Evolutionary conservation across 2,888 invertebrate species (phyloP).

Genomic region (Altica lythri): DNA sequence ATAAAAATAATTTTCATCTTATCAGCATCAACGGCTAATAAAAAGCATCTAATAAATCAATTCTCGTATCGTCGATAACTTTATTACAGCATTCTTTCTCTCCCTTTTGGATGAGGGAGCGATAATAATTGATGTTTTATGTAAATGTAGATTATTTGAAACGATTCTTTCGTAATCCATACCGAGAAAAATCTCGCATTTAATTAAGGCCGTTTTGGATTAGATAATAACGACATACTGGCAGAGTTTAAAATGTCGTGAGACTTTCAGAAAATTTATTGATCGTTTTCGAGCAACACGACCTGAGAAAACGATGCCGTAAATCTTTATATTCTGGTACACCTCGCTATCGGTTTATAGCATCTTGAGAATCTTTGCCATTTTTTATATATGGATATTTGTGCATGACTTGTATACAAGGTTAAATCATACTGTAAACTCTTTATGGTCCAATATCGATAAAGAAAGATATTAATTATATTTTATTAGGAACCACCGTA

Average conservation of each 20-base stretch:
- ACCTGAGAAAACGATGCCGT: slow-evolving; percentile 30
- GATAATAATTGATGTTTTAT: slow-evolving; percentile 29
- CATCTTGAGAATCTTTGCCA: slow-evolving; percentile 27
- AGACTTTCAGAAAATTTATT: slow-evolving; percentile 31
- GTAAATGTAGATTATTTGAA: slow-evolving; percentile 21
- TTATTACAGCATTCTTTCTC: slow-evolving; percentile 27
- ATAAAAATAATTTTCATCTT: slow-evolving; percentile 13
- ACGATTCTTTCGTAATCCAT: slow-evolving; percentile 12
- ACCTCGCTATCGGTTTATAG: slow-evolving; percentile 26
- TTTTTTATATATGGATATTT: slow-evolving; percentile 33
- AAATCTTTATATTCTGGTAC: slow-evolving; percentile 32
- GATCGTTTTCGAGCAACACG: slow-evolving; percentile 33
- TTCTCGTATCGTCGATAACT: slow-evolving; percentile 14
- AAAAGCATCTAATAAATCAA: slow-evolving; percentile 17
- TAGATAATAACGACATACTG: slow-evolving; percentile 23
- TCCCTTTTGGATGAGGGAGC: slow-evolving; percentile 18
- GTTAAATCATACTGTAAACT: too few relatives aligned
- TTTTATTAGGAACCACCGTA: too few relatives aligned
- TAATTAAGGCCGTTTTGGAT: slow-evolving; percentile 26
- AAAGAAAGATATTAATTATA: too few relatives aligned
- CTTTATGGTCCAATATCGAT: too few relatives aligned
- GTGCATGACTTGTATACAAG: slow-evolving; percentile 27
- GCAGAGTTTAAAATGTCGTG: slow-evolving; percentile 26
- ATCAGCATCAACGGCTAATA: slow-evolving; percentile 2
- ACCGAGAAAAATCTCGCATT: slow-evolving; percentile 19